Conservation (phyloP, 2,797 vertebrate species). For the Falco columbarius region DNA sequence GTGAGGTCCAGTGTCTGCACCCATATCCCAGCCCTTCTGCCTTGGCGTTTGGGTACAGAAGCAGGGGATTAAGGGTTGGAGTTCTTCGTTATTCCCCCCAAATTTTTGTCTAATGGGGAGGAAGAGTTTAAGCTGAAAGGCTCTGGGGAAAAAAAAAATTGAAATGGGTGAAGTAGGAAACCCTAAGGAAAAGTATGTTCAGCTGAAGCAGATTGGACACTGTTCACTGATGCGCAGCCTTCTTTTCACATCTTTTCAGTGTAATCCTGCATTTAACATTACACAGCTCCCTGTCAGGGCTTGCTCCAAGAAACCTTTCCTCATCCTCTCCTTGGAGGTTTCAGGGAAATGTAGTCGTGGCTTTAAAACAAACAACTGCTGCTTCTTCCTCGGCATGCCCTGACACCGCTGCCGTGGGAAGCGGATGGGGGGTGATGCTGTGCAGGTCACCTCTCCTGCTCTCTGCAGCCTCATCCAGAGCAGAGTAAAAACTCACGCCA, state of each 20-base stretch:
- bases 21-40: rapidly evolving
- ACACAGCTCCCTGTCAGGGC: not conserved
- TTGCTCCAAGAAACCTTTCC: constrained; percentile 22
- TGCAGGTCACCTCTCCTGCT: not conserved
- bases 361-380: not conserved
- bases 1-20: not conserved
- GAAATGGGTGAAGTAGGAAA: not conserved
- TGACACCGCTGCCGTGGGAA: rapidly evolving
- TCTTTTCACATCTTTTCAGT: not conserved
- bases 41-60: not conserved
- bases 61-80: not conserved
- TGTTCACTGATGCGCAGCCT: not conserved
- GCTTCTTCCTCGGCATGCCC: not conserved
- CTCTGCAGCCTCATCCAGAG: not conserved
- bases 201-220: not conserved
- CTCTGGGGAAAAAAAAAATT: not conserved
- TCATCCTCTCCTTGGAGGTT: not conserved
- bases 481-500: not conserved
- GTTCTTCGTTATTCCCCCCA: rapidly evolving
- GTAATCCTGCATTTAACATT: not conserved
- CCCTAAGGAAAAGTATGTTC: not conserved
- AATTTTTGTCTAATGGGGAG: not conserved
- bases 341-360: not conserved
- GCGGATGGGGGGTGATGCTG: not conserved
- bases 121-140: not conserved